Evolutionary conservation across 2,113 vertebrate genomes (phyloP), one percentile per base, ranked within the genome.

Genomic region (Tragulus kanchil): DNA sequence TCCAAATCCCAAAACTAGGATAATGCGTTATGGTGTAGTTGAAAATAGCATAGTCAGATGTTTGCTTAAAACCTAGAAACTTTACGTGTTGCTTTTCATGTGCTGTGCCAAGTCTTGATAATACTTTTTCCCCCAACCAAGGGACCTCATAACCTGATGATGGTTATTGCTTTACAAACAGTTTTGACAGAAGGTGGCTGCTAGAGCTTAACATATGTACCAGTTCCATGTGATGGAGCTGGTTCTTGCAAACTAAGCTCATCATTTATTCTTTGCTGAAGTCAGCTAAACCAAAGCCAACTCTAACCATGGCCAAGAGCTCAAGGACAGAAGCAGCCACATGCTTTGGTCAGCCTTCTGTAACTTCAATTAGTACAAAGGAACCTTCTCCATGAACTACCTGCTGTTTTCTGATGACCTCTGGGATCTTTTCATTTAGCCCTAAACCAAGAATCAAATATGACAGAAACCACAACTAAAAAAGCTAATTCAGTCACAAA

Each of bases 281-380:
- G n/a, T n/a, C n/a, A n/a, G n/a, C n/a, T n/a, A 99, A 99, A 99
- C 99, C 99, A 99, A 99, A 99, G 99, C 99, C 99, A 99, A 99
- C 99, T 99, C 99, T 99, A 99, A 99, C 99, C 99, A 99, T 99
- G 99, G 99, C 99, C 99, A 99, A 99, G 99, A 99, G 99, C 99
- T 99, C 99, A 99, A 99, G 98, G 99, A 99, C 99, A 99, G 99
- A 99, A 99, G 99, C 99, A 99, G 98, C 99, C 99, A 99, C 99
- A 99, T 98, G 99, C 99, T 99, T 99, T 99, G 99, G 99, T 99
- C 99, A 98, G 99, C 98, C 99, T 99, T 99, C 99, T 99, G 99
- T 99, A 99, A 99, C 99, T 99, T 99, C 99, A 99, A 99, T 99
- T 99, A 99, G 99, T 99, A 99, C 99, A 99, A 99, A 99, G 99